Evolutionary conservation across 2,113 vertebrate species (phyloP).

Genomic region (Petromus typicus): DNA sequence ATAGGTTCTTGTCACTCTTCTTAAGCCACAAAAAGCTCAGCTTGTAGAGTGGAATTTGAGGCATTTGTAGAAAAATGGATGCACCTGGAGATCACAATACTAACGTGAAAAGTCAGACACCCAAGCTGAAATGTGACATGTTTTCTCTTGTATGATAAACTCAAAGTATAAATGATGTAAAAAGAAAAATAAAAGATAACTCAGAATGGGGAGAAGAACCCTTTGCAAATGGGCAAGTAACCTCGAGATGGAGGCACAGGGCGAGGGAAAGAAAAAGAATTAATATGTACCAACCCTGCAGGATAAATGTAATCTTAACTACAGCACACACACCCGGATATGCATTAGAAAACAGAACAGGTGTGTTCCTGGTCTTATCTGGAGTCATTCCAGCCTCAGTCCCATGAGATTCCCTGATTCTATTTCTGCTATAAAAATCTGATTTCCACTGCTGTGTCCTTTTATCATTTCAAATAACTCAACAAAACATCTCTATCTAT

Average conservation of each 20-base stretch:
- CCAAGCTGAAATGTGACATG: neutral
- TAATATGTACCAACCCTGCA: neutral
- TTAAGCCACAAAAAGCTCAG: neutral
- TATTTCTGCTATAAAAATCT: neutral
- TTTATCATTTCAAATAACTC: neutral
- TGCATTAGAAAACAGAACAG: neutral
- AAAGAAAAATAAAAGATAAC: neutral
- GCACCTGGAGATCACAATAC: neutral
- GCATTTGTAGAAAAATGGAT: neutral
- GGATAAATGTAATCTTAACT: neutral
- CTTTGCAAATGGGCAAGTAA: neutral
- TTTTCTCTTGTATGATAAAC: neutral
- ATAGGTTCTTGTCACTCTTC: neutral
- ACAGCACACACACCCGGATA: neutral
- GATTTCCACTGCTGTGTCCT: neutral
- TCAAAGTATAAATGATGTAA: neutral
- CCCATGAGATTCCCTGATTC: neutral
- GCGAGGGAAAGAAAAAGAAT: neutral
- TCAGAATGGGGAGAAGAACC: neutral
- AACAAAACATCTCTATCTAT: neutral
- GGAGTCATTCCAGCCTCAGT: neutral
- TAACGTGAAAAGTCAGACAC: neutral
- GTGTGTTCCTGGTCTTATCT: neutral
- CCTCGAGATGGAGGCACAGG: neutral
- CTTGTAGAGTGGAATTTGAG: neutral